Evolutionary conservation across 2,888 invertebrate species (phyloP).

Genomic region (Uropetala carovei): DNA sequence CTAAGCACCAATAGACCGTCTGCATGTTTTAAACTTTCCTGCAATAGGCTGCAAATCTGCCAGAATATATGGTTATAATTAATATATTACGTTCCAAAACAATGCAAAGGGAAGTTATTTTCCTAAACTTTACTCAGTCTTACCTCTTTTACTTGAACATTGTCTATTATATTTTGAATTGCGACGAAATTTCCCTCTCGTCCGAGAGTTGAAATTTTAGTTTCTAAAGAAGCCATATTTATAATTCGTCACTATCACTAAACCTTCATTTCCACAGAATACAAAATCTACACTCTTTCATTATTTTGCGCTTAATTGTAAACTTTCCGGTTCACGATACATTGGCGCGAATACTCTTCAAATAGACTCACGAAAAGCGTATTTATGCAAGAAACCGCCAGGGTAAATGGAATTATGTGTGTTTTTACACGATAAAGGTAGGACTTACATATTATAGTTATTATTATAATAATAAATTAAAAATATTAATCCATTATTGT

Average conservation of each 20-base stretch:
- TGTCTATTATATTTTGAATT: constrained; percentile 27
- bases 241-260: not conserved
- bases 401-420: no score
- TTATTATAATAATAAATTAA: no score
- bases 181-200: constrained; percentile 40
- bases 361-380: not conserved
- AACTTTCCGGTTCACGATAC: not conserved
- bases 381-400: not conserved
- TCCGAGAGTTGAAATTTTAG: not conserved
- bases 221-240: not conserved
- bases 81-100: not conserved
- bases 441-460: no score
- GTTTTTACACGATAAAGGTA: no score
- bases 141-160: constrained; percentile 18
- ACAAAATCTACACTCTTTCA: not conserved
- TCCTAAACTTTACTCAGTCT: not conserved
- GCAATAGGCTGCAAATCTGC: constrained; percentile 20
- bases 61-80: not conserved
- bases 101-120: not conserved
- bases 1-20: constrained; percentile 1
- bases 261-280: not conserved
- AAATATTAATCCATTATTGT: no score
- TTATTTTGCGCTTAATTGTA: not conserved
- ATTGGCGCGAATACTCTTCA: not conserved
- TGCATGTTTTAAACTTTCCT: constrained; percentile 22